Evolutionary conservation across 1,140 invertebrate genomes (phyloP), one percentile per base, ranked within the genome.

Genomic region (Panulirus ornatus): DNA sequence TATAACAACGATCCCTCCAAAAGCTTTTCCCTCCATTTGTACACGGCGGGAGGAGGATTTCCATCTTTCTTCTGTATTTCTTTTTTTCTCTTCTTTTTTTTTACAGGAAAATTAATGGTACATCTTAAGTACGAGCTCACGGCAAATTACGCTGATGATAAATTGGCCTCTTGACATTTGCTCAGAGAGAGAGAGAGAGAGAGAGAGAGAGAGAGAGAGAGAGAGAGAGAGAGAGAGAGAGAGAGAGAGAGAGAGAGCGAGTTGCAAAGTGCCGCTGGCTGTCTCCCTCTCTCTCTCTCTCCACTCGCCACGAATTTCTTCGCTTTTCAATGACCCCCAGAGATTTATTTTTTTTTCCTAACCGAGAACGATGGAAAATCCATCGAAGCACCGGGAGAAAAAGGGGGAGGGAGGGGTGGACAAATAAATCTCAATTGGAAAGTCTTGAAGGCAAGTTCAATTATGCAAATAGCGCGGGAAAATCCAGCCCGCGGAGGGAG

Each of bases 341-440:
- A 22, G 11, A 58, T n/a, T 70, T 30, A 8, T 22, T n/a, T 30
- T 22, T 30, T 30, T 70, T n/a, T n/a, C 63, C n/a, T 11, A 47
- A 6, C 44, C 44, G 5, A 47, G 14, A 76, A 42, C 36, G 5
- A 8, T 76, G 27, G n/a, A 76, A 76, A 76, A 66, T 27, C 22
- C 63, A 34, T 66, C 22, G 63, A 75, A 38, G 34, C 44, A 38
- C 2, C 0, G 30, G 27, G 22, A 1, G 38, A 34, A 47, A 16
- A 71, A 71, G 30, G 36, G n/a, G n/a, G n/a, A n/a, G n/a, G n/a
- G n/a, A n/a, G n/a, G n/a, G n/a, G n/a, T n/a, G n/a, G n/a, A 42
- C 9, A 5, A 16, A 81, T 84, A 84, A 84, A 84, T 84, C 81
- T 84, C 81, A 84, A 84, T 84, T 70, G 81, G 58, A 84, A 84